A percentile compares a stretch with the other conserved stretches of the same genome.
phyloP scores from a whole-genome alignment of 2,888 invertebrate genomes.

The Drosophila engyochracea region DNA sequence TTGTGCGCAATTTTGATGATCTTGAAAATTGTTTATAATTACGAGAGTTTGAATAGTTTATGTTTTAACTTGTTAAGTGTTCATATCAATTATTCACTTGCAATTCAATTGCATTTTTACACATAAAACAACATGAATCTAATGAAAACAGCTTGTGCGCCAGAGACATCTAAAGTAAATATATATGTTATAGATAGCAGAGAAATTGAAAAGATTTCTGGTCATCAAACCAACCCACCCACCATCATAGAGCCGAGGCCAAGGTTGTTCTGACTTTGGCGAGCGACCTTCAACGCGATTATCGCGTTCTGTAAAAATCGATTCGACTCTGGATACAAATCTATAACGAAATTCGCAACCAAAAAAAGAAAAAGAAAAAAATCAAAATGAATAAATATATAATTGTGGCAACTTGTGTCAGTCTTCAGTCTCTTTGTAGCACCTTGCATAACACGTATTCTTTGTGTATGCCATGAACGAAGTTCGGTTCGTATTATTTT shows the following conservation, averaged over 20 bases:
- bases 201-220: background rate
- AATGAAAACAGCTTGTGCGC: background rate
- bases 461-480: background rate
- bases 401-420: background rate
- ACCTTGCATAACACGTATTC: background rate
- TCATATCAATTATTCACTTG: background rate
- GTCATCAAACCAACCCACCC: background rate
- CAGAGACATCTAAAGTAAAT: too few relatives aligned
- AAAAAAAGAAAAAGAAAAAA: background rate
- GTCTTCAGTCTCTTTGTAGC: background rate
- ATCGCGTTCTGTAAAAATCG: background rate
- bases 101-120: background rate
- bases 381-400: background rate
- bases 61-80: background rate
- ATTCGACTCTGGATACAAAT: background rate
- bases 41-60: constrained; percentile 1
- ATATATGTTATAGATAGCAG: background rate
- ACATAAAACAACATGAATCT: background rate
- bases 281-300: background rate
- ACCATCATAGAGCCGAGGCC: background rate
- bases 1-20: background rate
- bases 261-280: background rate
- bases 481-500: background rate
- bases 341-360: background rate
- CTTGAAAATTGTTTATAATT: background rate